Conservation (phyloP, 1,140 invertebrate species). For the Cherax destructor region DNA sequence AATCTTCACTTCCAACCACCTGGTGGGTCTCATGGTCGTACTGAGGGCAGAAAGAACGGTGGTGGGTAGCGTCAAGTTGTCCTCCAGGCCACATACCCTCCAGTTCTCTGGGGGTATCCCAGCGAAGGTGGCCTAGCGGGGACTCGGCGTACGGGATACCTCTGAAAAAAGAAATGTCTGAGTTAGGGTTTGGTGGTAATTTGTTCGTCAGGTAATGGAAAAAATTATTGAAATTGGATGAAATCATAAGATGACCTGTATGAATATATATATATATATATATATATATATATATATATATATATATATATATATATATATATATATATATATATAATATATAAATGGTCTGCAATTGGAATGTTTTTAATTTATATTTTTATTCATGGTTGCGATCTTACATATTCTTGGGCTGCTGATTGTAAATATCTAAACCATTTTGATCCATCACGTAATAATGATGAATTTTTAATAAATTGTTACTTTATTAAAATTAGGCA, state of each 20-base stretch:
- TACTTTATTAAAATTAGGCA: no score
- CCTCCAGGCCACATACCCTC: constrained; percentile 19
- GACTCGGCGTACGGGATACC: constrained; percentile 85
- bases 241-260: neutral
- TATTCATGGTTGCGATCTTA: no score
- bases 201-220: no score
- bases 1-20: constrained; percentile 70
- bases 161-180: constrained; percentile 71
- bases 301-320: neutral
- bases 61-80: constrained; percentile 50
- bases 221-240: no score
- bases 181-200: neutral
- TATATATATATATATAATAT: no score
- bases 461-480: no score
- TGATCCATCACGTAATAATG: no score
- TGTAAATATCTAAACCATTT: no score
- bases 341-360: neutral
- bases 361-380: no score
- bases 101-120: constrained; percentile 16
- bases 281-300: neutral
- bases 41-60: constrained; percentile 57
- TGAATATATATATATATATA: neutral
- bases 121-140: constrained; percentile 81
- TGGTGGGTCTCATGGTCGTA: constrained; percentile 47
- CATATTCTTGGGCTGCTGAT: no score